Evolutionary conservation across 2,888 invertebrate species (phyloP).

Genomic region (Hybos culiciformis): DNA sequence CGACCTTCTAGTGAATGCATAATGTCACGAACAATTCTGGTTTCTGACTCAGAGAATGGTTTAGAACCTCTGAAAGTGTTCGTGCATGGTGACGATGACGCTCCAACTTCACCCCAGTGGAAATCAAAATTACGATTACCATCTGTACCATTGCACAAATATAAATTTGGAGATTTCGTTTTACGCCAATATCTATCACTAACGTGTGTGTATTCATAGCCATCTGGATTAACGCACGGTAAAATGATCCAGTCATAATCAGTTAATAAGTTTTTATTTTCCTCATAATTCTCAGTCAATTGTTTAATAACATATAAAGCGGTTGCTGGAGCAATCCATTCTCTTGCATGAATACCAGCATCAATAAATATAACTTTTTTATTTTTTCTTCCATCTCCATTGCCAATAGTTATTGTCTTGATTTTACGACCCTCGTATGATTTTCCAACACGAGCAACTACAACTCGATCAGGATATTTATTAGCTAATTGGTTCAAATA

Average conservation of each 20-base stretch:
- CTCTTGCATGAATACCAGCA: conserved; percentile 49
- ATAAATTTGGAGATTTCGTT: conserved; percentile 35
- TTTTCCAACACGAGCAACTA: conserved; percentile 41
- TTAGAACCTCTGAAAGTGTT: conserved; percentile 43
- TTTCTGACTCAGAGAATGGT: conserved; percentile 54
- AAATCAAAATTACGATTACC: conserved; percentile 52
- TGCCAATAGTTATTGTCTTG: conserved; percentile 47
- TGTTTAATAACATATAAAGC: conserved; percentile 45
- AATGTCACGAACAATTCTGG: conserved; percentile 40
- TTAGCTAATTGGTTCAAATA: conserved; percentile 38
- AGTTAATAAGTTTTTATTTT: conserved; percentile 38
- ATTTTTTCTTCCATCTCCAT: conserved; percentile 31
- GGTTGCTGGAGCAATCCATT: conserved; percentile 51
- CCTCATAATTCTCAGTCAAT: conserved; percentile 38
- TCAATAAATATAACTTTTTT: conserved; percentile 41
- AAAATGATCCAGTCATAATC: conserved; percentile 50
- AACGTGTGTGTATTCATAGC: conserved; percentile 48
- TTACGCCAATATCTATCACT: conserved; percentile 41
- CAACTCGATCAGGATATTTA: conserved; percentile 39
- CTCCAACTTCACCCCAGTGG: conserved; percentile 41
- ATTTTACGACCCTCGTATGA: conserved; percentile 46
- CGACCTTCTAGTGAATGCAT: conserved; percentile 34
- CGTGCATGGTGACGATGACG: conserved; percentile 37
- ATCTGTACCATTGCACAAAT: conserved; percentile 40
- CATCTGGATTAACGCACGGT: conserved; percentile 58